Base-by-base conservation (phyloP, 2,888 invertebrate species). In the Erebia aethiops region DNA sequence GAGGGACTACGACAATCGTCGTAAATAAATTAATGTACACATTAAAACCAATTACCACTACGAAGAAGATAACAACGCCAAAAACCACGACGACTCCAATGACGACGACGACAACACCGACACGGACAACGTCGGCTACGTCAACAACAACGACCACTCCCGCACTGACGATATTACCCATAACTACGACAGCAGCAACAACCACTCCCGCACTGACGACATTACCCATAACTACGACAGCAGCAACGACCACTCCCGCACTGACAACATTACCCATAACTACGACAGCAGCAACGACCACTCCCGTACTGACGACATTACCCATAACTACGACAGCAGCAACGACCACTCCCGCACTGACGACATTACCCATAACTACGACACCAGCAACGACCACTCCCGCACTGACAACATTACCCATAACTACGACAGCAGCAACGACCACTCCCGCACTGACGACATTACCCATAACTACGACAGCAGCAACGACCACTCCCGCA, bases 1-100 rank as follows among this genome's bases (percentile, higher is more conserved):
- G 76, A 43, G 80, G 80, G 3, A 75, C 77, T 1, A 74, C 78
- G 10, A 73, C 21, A 62, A 51, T 1, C 51, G 67, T 18, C 18
- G 21, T 46, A 21, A 7, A 16, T 9, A 62, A 49, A 9, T 49
- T 62, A 21, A 21, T 8, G 8, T 14, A n/a, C 9, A 21, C 14
- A 21, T 9, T 16, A 18, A 21, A 14, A 21, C 10, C 13, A 0
- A 72, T 75, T 10, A 69, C 75, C 14, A 74, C 76, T 0, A 61
- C 16, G 13, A 11, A n/a, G 8, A 13, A 75, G 2, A 67, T 75
- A 18, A n/a, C 74, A 0, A 41, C 75, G 0, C 69, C 75, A 0
- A 69, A 74, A 7, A 57, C 72, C 18, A 52, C 75, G 7, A 62
- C 71, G 0, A 68, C 75, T 0, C 68, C 72, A 5, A 49, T 75